phyloP scores from a whole-genome alignment of 2,888 invertebrate species.

The Cotesia congregata region DNA sequence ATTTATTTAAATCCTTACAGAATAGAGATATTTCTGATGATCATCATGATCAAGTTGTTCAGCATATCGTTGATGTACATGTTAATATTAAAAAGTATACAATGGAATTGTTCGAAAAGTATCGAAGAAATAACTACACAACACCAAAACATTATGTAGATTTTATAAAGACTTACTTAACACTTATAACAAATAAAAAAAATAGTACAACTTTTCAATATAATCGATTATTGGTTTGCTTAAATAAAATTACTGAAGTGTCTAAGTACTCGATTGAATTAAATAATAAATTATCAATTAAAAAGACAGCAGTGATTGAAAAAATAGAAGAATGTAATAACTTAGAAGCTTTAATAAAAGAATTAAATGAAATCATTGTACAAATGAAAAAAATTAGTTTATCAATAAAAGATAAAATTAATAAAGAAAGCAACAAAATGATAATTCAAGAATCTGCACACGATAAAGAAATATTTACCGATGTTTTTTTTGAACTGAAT shows the following conservation, averaged over 20 bases:
- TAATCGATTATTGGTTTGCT: conserved; percentile 62
- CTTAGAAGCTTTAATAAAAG: conserved; percentile 82
- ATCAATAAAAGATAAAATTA: conserved; percentile 85
- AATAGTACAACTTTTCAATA: conserved; percentile 71
- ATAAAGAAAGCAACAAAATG: conserved; percentile 83
- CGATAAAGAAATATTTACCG: conserved; percentile 84
- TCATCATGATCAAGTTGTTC: conserved; percentile 80
- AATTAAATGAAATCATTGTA: conserved; percentile 79
- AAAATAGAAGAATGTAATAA: conserved; percentile 86
- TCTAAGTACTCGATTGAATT: conserved; percentile 84
- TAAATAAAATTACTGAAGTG: conserved; percentile 90
- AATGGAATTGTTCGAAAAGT: conserved; percentile 78
- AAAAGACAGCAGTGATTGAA: conserved; percentile 85
- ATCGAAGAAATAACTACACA: conserved; percentile 87
- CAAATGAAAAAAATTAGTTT: conserved; percentile 86
- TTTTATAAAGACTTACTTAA: conserved; percentile 84
- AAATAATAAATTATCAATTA: conserved; percentile 84
- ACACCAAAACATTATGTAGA: conserved; percentile 95
- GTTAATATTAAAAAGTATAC: conserved; percentile 81
- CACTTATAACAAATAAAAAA: conserved; percentile 80
- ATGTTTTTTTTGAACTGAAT: conserved; percentile 88
- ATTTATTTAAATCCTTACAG: conserved; percentile 64
- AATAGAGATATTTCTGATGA: conserved; percentile 78
- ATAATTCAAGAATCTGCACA: conserved; percentile 87
- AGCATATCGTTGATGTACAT: conserved; percentile 91